Evolutionary conservation across 2,797 vertebrate species (phyloP), one percentile per base, ranked within the genome.

Genomic region (Acrocephalus scirpaceus): DNA sequence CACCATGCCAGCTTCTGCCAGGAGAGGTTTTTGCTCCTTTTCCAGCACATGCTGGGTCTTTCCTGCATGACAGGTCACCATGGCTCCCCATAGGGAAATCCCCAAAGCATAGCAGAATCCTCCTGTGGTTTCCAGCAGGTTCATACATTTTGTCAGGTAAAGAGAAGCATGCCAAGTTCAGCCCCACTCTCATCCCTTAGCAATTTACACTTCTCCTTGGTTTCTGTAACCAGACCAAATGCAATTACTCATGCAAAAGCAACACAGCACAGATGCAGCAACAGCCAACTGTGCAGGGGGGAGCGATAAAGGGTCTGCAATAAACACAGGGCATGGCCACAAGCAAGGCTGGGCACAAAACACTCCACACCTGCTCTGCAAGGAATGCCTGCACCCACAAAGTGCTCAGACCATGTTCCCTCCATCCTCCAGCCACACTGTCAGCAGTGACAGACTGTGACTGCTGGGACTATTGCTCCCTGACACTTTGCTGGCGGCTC

Each of bases 191-290:
- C 81, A 40, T 36, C n/a, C 27, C 32, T 69, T 9, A 45, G 44
- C n/a, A 85, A 86, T 83, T 88, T n/a, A 38, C 34, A 23, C 32
- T 67, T 54, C 40, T 79, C 42, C 29, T 30, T 57, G 48, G 60
- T 9, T 66, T 91, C 80, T 85, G 38, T 61, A 65, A 60, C 29
- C 29, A 65, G 44, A 51, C 9, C 32, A 69, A 61, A 69, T 21
- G 16, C 2, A 6, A 29, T 18, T 40, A 17, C 27, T 42, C 3
- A 1, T 38, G 25, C 21, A 38, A 76, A 81, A 84, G 38, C 66
- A 48, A 32, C 11, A 21, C 0, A 0, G 23, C 0, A 0, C 51
- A 70, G 51, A 66, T 0, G 1, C 22, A 19, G 54, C 1, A 2
- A 38, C 29, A 74, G 64, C 40, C 2, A 5, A 4, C 21, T 34